phyloP scores from a whole-genome alignment of 2,797 vertebrate species.

The Acestrorhynchus altus region DNA sequence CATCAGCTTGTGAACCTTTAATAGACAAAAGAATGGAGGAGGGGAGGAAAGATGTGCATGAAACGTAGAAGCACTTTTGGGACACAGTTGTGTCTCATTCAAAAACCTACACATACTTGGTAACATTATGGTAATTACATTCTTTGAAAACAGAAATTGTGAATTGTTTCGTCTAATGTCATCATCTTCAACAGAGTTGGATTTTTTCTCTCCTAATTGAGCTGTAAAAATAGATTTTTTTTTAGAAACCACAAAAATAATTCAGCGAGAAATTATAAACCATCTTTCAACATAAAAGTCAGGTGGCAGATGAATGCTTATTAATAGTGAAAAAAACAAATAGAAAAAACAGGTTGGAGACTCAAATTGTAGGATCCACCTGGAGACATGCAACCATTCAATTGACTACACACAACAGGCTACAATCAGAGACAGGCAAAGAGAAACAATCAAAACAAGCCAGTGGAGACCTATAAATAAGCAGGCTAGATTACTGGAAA shows the following conservation, averaged over 20 bases:
- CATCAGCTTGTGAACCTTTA: not conserved
- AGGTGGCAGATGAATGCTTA: slow-evolving; percentile 12
- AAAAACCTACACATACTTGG: not conserved
- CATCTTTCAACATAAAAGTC: not conserved
- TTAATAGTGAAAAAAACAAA: not conserved
- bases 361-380: not conserved
- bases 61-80: not conserved
- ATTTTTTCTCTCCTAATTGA: slow-evolving; percentile 22
- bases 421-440: not conserved
- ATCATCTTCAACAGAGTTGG: slow-evolving; percentile 6
- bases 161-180: slow-evolving; percentile 26
- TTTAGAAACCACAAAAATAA: not conserved
- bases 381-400: not conserved
- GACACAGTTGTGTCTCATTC: not conserved
- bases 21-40: not conserved
- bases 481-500: slow-evolving; percentile 2
- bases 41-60: not conserved
- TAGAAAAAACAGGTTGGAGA: not conserved
- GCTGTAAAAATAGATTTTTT: slow-evolving; percentile 25
- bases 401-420: not conserved
- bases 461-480: slow-evolving; percentile 33
- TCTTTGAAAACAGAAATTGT: not conserved
- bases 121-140: slow-evolving; percentile 1
- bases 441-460: slow-evolving; percentile 8
- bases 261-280: not conserved